Conservation (phyloP, 2,888 invertebrate genomes). For the Lepidocyrtoides sp. region DNA sequence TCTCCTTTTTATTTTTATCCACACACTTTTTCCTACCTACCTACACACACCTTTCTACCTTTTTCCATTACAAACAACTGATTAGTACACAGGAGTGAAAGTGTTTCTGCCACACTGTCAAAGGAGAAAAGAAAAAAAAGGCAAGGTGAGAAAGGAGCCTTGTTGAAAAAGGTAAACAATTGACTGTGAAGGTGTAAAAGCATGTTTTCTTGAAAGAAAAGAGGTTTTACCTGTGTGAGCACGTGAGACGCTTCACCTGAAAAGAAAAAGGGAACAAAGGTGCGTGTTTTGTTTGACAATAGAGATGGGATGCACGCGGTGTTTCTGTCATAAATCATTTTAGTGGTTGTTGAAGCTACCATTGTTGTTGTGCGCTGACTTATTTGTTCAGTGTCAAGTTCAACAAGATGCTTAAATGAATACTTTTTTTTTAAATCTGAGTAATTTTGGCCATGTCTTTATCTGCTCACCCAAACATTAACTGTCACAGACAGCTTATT, state of each 20-base stretch:
- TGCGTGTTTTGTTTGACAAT: background rate
- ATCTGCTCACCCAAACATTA: no score
- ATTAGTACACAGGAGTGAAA: slow-evolving; percentile 1
- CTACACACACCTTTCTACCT: background rate
- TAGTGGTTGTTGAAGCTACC: slow-evolving; percentile 1
- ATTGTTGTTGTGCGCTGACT: background rate
- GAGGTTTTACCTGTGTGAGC: slow-evolving; percentile 7
- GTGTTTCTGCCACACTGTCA: background rate
- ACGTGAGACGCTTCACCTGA: slow-evolving; percentile 36
- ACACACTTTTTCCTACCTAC: background rate
- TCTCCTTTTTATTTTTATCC: background rate
- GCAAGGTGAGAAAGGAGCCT: no score
- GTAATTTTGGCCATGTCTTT: no score
- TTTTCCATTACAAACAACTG: background rate
- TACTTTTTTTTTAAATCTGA: no score
- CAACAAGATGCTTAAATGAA: slow-evolving; percentile 4
- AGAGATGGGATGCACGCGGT: background rate
- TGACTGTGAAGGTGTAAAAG: background rate
- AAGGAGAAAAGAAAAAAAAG: background rate
- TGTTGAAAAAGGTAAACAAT: slow-evolving; percentile 8
- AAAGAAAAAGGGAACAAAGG: slow-evolving; percentile 40
- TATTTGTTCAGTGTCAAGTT: slow-evolving; percentile 25
- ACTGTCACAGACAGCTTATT: background rate
- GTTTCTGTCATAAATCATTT: slow-evolving; percentile 31
- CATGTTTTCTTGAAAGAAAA: slow-evolving; percentile 27